phyloP scores from a whole-genome alignment of 2,113 vertebrate species.

The Calidris pygmaea region DNA sequence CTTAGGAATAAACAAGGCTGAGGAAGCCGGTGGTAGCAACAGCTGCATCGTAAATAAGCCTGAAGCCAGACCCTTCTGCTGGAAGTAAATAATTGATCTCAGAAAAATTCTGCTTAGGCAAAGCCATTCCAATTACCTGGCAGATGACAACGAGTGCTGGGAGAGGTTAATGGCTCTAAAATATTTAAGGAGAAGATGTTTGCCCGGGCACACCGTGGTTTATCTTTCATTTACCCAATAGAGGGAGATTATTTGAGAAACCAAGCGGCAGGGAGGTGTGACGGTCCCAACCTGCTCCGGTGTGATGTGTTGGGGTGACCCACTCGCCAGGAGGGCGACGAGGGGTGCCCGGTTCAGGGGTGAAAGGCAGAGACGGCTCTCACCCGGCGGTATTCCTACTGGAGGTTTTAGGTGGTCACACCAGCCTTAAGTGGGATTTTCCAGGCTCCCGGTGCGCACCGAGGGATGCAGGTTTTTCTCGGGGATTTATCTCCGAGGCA shows the following conservation, averaged over 20 bases:
- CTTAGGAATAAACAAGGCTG: slow-evolving; percentile 57
- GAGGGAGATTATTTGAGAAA: neutral
- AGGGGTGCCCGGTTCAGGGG: fast-evolving
- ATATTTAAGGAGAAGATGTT: neutral
- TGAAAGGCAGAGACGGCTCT: neutral
- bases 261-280: neutral
- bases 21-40: slow-evolving; percentile 21
- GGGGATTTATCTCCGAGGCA: neutral
- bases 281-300: fast-evolving
- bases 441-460: neutral
- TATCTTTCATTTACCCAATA: neutral
- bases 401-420: neutral
- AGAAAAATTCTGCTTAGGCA: slow-evolving; percentile 19
- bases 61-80: slow-evolving; percentile 32
- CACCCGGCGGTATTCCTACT: fast-evolving
- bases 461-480: neutral
- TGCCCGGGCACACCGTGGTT: neutral
- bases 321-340: fast-evolving
- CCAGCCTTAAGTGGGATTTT: neutral
- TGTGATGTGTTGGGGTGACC: fast-evolving
- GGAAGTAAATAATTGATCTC: slow-evolving; percentile 55
- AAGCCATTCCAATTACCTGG: slow-evolving; percentile 39
- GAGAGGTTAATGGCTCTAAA: slow-evolving; percentile 19
- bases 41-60: slow-evolving; percentile 36
- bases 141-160: neutral